Evolutionary conservation across 2,113 vertebrate species (phyloP), one percentile per base, ranked within the genome.

Genomic region (Esox niger): DNA sequence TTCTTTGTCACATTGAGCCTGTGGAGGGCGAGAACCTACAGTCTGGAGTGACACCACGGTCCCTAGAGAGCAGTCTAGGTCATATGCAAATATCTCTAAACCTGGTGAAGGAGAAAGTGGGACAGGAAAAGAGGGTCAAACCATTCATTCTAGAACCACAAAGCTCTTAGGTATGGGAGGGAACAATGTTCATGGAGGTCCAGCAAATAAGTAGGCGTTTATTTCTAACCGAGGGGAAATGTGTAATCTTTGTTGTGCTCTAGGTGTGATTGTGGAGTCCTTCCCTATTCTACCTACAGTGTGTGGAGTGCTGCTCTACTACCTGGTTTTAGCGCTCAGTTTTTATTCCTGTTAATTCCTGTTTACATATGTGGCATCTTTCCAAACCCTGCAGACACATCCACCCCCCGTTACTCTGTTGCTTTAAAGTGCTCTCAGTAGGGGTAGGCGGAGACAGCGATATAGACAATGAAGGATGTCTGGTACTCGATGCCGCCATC

Each of bases 381-480:
- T 63, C 70, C 69, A 73, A 69, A 71, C 74, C 72, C 52, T 7
- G 54, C 35, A 43, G 2, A 17, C 15, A 43, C 35, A 38, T 3
- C 6, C 32, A 33, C 32, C 64, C 47, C 63, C 52, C 6, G 10
- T 15, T 38, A 38, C 35, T 3, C 35, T 13, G 2, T 43, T 4
- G 8, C 5, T 27, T 69, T 85, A 87, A 91, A 87, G 89, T 79
- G 74, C 80, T 85, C 73, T 90, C 87, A 98, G 86, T 98, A 99
- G 1, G 97, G 97, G 79, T 95, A 98, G 84, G 95, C 93, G 1
- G 97, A 96, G 70, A 99, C 96, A 0, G 97, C 94, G 69, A 99
- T 96, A 74, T 98, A 98, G n/a, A 99, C 93, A 17, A 99, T 95
- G 88, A 99, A 99, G 23, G 96, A 96, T 13, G 96, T 99, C 90